Conservation (phyloP, 2,113 vertebrate species). For the Onychostruthus taczanowskii region DNA sequence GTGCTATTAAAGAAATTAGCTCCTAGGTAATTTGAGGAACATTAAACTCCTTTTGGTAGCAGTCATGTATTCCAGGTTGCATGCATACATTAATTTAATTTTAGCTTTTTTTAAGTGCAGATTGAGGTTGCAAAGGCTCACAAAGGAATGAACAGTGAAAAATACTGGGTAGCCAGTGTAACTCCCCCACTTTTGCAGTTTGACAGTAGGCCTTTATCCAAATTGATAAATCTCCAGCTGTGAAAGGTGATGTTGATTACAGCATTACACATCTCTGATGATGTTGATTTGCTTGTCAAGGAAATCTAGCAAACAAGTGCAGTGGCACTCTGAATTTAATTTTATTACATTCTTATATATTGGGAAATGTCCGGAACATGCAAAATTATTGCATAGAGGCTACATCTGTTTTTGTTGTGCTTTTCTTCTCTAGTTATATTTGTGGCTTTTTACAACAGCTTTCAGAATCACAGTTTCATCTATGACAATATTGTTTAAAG, state of each 20-base stretch:
- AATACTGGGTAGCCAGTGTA: background rate
- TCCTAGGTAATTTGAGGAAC: background rate
- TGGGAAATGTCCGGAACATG: background rate
- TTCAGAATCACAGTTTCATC: background rate
- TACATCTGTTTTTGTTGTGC: background rate
- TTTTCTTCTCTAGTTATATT: background rate
- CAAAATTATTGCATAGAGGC: background rate
- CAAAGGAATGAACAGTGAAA: background rate
- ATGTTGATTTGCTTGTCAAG: background rate
- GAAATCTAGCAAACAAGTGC: background rate
- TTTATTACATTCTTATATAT: background rate
- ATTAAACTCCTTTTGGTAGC: background rate
- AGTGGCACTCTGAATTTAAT: background rate
- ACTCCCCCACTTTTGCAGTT: background rate
- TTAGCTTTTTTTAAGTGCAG: background rate
- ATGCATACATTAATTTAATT: background rate
- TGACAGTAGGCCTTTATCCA: background rate
- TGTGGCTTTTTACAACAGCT: background rate
- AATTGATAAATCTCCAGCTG: background rate
- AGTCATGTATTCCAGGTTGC: background rate
- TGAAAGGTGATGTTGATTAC: background rate
- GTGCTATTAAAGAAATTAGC: background rate
- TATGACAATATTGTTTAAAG: background rate
- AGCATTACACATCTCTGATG: fast-evolving
- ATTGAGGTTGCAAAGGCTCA: background rate